phyloP scores from a whole-genome alignment of 2,888 invertebrate genomes.

The Parnassius orleans region DNA sequence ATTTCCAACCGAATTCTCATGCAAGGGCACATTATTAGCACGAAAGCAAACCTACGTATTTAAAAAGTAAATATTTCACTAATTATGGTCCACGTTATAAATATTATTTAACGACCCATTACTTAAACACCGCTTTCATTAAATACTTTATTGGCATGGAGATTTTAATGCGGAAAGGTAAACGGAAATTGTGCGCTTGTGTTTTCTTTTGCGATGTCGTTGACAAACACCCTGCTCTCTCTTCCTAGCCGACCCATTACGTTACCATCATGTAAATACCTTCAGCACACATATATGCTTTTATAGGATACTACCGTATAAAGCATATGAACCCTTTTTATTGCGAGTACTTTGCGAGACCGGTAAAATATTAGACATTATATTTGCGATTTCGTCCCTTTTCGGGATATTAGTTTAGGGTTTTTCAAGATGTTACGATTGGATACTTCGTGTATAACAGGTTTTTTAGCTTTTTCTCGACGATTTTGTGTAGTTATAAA shows the following conservation, averaged over 20 bases:
- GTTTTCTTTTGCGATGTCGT: conserved; percentile 27
- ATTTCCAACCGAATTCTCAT: conserved; percentile 10
- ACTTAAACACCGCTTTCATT: neutral
- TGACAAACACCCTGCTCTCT: conserved; percentile 24
- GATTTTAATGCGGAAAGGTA: neutral
- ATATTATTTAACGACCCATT: conserved; percentile 14
- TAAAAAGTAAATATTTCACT: conserved; percentile 15
- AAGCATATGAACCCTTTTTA: conserved; percentile 26
- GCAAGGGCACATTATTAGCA: conserved; percentile 4
- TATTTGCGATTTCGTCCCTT: conserved; percentile 21
- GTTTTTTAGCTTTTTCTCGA: no score
- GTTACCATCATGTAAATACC: conserved; percentile 57
- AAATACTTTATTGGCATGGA: neutral
- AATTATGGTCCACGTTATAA: conserved; percentile 12
- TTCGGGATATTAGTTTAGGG: conserved; percentile 2
- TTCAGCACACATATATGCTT: conserved; percentile 41
- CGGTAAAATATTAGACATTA: conserved; percentile 20
- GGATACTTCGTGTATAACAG: no score
- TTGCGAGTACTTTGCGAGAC: conserved; percentile 23
- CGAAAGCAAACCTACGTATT: conserved; percentile 12
- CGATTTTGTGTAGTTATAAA: no score
- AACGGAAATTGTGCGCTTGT: neutral
- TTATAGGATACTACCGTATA: conserved; percentile 13
- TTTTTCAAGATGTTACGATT: no score
- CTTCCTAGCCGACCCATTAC: conserved; percentile 51